These are phyloP conservation scores for Fistularia tabacaria DNA, from an alignment of 2,797 vertebrate genomes.

Conservation along the genomic window DNA sequence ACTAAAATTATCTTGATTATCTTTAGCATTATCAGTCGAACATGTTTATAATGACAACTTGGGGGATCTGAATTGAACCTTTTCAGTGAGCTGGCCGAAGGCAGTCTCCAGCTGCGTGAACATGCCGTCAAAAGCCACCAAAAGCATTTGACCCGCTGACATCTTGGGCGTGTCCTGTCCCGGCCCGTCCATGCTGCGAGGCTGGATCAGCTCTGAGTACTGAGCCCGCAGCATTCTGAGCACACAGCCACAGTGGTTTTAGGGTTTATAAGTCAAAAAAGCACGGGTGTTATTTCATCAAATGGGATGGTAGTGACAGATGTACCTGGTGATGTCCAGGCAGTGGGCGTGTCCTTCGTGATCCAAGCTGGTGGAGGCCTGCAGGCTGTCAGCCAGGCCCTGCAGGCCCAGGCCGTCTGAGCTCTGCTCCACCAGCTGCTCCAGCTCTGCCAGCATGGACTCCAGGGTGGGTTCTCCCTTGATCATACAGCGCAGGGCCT, in stretches of 20 bases:
- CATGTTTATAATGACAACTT: too few species aligned
- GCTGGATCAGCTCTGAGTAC: slow-evolving; percentile 97
- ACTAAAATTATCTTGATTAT: too few species aligned
- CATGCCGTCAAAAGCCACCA: slow-evolving; percentile 99
- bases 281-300: neutral
- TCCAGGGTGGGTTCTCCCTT: slow-evolving; percentile 94
- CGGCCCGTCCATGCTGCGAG: slow-evolving; percentile 80
- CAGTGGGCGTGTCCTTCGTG: slow-evolving; percentile 86
- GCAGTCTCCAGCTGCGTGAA: slow-evolving; percentile 97
- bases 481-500: slow-evolving; percentile 92
- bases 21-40: too few species aligned
- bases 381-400: slow-evolving; percentile 84
- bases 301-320: neutral
- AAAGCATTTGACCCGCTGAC: slow-evolving; percentile 96
- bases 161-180: slow-evolving; percentile 95
- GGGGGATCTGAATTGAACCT: slow-evolving; percentile 72
- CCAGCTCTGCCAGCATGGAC: slow-evolving; percentile 89
- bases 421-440: slow-evolving; percentile 90
- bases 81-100: slow-evolving; percentile 91
- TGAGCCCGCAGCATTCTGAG: slow-evolving; percentile 88
- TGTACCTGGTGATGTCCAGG: slow-evolving; percentile 89
- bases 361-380: slow-evolving; percentile 84
- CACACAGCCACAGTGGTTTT: slow-evolving; percentile 6
- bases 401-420: slow-evolving; percentile 89
- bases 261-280: neutral